phyloP scores from a whole-genome alignment of 2,113 vertebrate genomes.

The Sus scrofa region DNA sequence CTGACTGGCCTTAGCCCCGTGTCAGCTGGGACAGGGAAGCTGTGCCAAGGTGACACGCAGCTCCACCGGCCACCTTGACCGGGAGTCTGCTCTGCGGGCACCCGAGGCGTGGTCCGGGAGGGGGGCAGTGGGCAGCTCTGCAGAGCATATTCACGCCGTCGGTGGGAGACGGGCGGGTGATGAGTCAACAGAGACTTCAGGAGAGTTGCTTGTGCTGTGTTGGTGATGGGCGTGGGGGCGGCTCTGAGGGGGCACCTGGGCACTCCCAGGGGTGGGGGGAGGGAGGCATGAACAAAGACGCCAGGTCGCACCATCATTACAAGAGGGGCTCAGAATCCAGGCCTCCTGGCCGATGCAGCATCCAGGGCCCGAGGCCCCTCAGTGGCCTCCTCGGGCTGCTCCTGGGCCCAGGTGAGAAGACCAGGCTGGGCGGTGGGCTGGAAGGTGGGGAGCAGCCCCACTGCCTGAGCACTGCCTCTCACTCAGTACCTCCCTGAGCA shows the following conservation, averaged over 20 bases:
- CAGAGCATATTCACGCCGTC: accelerated
- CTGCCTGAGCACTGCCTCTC: accelerated
- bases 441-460: accelerated
- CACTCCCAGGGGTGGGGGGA: accelerated
- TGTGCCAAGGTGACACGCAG: accelerated
- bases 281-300: accelerated
- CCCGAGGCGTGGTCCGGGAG: accelerated
- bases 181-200: accelerated
- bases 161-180: background rate
- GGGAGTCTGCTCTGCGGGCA: accelerated
- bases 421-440: accelerated
- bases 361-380: background rate
- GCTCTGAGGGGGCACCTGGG: background rate
- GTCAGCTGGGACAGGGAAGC: background rate
- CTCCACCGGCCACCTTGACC: accelerated
- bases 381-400: accelerated
- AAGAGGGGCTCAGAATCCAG: background rate
- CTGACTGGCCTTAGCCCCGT: accelerated
- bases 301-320: accelerated
- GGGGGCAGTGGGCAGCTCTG: background rate
- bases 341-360: background rate
- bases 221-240: accelerated
- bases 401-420: background rate
- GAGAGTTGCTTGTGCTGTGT: accelerated
- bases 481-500: accelerated